phyloP scores from a whole-genome alignment of 2,797 vertebrate genomes.

The Artibeus jamaicensis region DNA sequence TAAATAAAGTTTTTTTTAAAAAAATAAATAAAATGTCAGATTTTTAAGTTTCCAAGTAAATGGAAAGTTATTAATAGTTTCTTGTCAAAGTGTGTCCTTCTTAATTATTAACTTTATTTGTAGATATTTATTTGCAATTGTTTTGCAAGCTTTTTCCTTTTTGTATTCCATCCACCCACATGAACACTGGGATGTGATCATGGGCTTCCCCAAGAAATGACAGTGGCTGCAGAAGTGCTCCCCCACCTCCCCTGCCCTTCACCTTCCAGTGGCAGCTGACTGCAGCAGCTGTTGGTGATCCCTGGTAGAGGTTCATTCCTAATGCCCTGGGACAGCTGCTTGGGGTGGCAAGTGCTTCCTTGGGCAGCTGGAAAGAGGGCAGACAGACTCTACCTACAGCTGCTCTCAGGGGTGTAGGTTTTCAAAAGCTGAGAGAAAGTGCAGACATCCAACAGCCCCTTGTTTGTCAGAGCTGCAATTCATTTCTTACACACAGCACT shows the following conservation, averaged over 20 bases:
- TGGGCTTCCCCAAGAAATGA: not conserved
- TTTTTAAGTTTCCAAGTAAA: slow-evolving; percentile 48
- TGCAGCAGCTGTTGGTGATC: slow-evolving; percentile 43
- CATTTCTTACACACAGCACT: not conserved
- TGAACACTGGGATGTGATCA: not conserved
- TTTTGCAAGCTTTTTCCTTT: not conserved
- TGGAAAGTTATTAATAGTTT: slow-evolving; percentile 40
- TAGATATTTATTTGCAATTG: not conserved
- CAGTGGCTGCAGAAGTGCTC: not conserved
- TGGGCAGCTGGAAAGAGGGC: not conserved
- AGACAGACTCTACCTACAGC: slow-evolving; percentile 24
- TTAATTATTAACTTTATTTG: slow-evolving; percentile 48
- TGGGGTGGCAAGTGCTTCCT: slow-evolving; percentile 15
- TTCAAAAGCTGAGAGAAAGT: not conserved
- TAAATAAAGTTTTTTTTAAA: no score
- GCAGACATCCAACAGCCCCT: not conserved
- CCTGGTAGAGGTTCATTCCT: not conserved
- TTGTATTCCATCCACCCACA: not conserved
- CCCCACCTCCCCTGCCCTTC: not conserved
- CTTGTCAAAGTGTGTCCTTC: not conserved
- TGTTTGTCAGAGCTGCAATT: not conserved
- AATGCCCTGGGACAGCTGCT: slow-evolving; percentile 50
- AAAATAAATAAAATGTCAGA: not conserved
- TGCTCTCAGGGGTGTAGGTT: not conserved
- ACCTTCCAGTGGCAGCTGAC: slow-evolving; percentile 23